Conservation (phyloP, 1,140 invertebrate genomes). For the Eumeta japonica region DNA sequence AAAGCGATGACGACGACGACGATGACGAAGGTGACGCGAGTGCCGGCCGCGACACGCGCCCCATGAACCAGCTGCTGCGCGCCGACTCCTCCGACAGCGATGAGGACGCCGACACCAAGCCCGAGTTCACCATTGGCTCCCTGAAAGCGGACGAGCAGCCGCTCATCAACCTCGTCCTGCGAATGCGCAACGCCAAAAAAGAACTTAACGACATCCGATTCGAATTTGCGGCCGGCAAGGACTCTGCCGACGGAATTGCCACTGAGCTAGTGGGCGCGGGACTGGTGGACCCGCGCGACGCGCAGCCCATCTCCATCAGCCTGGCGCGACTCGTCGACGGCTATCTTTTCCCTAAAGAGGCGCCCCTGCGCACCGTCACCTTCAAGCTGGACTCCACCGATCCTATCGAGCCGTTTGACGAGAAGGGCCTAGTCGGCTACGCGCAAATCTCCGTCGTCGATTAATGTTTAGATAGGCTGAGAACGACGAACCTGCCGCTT, state of each 20-base stretch:
- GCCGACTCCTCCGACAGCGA: conserved; percentile 61
- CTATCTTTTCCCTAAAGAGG: conserved; percentile 23
- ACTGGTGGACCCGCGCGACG: conserved; percentile 87
- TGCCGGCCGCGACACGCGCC: conserved; percentile 47
- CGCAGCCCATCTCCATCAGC: conserved; percentile 87
- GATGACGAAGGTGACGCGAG: conserved; percentile 43
- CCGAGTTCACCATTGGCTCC: conserved; percentile 41
- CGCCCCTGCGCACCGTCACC: conserved; percentile 66
- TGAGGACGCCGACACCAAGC: conserved; percentile 13
- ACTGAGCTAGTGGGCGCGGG: conserved; percentile 89
- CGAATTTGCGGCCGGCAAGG: conserved; percentile 94
- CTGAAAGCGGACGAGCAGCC: conserved; percentile 28
- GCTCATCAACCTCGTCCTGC: conserved; percentile 39
- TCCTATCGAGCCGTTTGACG: conserved; percentile 84
- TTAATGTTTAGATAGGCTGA: too few species aligned
- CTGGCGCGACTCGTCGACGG: conserved; percentile 78
- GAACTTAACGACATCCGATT: conserved; percentile 98
- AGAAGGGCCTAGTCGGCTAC: conserved; percentile 92
- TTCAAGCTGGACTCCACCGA: conserved; percentile 78
- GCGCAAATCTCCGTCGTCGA: conserved; percentile 93
- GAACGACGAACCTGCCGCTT: too few species aligned
- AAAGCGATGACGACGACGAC: conserved; percentile 70
- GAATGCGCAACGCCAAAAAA: conserved; percentile 73
- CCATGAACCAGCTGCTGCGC: conserved; percentile 59
- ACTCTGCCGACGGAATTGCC: conserved; percentile 94